A percentile compares a stretch with the other conserved stretches of the same genome.
Conservation (phyloP, 2,888 invertebrate species). For the Pegoplata infirma region DNA sequence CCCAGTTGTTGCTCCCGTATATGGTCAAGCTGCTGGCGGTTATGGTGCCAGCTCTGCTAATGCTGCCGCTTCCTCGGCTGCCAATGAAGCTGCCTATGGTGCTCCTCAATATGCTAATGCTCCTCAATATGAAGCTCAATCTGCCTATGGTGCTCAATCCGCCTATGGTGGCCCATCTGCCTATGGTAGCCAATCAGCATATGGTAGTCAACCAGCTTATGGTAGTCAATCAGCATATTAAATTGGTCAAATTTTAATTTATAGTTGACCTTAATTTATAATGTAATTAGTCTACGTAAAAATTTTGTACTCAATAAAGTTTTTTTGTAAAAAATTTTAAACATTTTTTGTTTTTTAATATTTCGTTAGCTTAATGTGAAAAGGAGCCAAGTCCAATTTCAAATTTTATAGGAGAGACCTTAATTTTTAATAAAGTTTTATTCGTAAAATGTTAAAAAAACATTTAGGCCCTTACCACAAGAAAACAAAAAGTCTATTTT, state of each 20-base stretch:
- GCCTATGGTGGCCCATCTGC: slow-evolving; percentile 68
- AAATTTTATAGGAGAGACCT: no score
- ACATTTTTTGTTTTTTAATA: background rate
- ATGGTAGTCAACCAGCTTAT: slow-evolving; percentile 31
- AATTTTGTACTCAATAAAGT: slow-evolving; percentile 50
- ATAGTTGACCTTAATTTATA: slow-evolving; percentile 12
- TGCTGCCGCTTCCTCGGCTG: slow-evolving; percentile 32
- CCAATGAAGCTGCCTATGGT: slow-evolving; percentile 35
- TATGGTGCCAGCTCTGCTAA: slow-evolving; percentile 59
- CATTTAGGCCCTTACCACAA: no score
- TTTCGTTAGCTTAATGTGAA: no score
- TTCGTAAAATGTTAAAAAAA: no score
- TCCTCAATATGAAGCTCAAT: slow-evolving; percentile 64
- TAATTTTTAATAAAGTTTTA: no score
- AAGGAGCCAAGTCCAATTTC: no score
- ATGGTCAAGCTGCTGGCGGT: slow-evolving; percentile 61
- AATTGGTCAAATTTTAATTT: slow-evolving; percentile 9
- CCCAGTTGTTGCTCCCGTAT: slow-evolving; percentile 70
- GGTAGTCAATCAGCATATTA: slow-evolving; percentile 1
- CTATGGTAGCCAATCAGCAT: slow-evolving; percentile 65
- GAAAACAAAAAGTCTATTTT: no score
- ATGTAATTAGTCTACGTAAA: slow-evolving; percentile 34
- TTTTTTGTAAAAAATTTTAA: slow-evolving; percentile 25
- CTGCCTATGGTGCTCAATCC: slow-evolving; percentile 50
- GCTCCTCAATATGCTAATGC: slow-evolving; percentile 50